Base-by-base conservation (phyloP, 2,797 vertebrate species). In the Furcifer pardalis region DNA sequence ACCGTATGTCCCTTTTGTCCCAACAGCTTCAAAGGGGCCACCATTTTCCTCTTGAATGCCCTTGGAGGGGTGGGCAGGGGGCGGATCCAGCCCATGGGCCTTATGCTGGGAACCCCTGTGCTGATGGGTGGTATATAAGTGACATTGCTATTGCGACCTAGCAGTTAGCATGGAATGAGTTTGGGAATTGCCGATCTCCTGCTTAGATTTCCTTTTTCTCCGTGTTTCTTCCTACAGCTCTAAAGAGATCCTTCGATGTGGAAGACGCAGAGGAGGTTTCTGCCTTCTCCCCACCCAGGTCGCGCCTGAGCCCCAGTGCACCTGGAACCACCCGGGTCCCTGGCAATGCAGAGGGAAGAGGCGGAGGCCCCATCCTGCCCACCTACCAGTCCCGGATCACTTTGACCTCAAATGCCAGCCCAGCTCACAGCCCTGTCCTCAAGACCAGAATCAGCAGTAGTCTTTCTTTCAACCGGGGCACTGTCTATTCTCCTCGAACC, bases 211-310 rank as follows among this genome's bases (percentile, higher is more conserved):
- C n/a, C 84, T 15, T 68, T 69, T 68, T 69, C 40, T 44, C 37
- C 52, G 2, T 21, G 0, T 30, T 65, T 73, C 37, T 62, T 76
- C 49, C 77, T 68, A 44, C 95, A 98, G 97, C 97, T 0, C 93
- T 98, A 88, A 97, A 98, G 94, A 96, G 97, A 80, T 98, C 97
- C 0, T 98, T 98, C 23, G 97, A 98, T 77, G 95, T 95, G 3
- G 97, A 98, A 68, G 97, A 97, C 91, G 96, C 94, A 74, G 96
- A 97, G 0, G 95, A 97, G 42, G 92, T 90, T 0, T 93, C 94
- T 0, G 68, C 94, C 9, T 96, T 96, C 90, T 92, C 96, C 13
- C 89, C 96, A 27, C 90, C 96, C 13, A 86, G 94, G 23, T 95
- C 96, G 1, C 87, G 94, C 0, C 88, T 95, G 30, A 92, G 94